Evolutionary conservation across 2,797 vertebrate species (phyloP).

Genomic region (Phoebastria nigripes): DNA sequence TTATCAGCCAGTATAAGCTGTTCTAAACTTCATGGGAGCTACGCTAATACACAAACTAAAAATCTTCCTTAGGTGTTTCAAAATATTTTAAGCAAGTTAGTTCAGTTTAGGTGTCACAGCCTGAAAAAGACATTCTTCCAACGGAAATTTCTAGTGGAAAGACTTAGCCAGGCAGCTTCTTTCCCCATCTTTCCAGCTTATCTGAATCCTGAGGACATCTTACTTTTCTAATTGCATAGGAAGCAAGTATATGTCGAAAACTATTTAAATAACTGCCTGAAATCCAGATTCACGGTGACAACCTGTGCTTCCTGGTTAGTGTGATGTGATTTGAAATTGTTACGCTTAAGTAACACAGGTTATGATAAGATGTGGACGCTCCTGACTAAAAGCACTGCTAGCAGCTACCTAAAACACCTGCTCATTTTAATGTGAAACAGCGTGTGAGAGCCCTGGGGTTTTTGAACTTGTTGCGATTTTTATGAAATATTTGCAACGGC

Average conservation of each 20-base stretch:
- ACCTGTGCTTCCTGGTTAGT: constrained; percentile 16
- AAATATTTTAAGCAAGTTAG: not conserved
- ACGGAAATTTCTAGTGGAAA: constrained; percentile 6
- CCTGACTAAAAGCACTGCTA: not conserved
- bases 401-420: not conserved
- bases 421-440: not conserved
- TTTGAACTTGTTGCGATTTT: not conserved
- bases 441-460: not conserved
- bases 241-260: constrained; percentile 8
- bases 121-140: not conserved
- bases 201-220: constrained; percentile 8
- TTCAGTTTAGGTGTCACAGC: not conserved
- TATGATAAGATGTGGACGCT: not conserved
- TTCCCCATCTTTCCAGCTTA: not conserved
- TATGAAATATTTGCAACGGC: not conserved
- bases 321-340: constrained; percentile 26
- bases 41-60: not conserved
- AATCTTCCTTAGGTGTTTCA: not conserved
- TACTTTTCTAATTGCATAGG: not conserved
- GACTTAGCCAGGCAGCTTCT: not conserved
- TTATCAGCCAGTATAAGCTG: not conserved
- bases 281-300: constrained; percentile 35
- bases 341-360: constrained; percentile 25
- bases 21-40: not conserved
- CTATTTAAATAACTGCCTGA: constrained; percentile 20